Evolutionary conservation across 2,797 vertebrate genomes (phyloP).

Genomic region (Oreochromis grahami): DNA sequence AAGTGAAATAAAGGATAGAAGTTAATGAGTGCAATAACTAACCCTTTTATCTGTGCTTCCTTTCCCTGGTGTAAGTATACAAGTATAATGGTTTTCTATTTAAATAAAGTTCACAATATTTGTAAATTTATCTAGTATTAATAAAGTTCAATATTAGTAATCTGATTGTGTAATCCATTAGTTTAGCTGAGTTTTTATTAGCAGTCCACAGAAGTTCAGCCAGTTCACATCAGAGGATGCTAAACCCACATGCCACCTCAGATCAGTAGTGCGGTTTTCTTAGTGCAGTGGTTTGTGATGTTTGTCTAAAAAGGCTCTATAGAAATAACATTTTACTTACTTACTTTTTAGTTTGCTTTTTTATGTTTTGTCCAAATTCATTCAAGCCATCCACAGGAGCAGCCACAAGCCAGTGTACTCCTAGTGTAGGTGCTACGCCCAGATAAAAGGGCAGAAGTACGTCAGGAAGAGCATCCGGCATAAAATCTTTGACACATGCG

Average conservation of each 20-base stretch:
- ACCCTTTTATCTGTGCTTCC: neutral
- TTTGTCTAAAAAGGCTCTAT: neutral
- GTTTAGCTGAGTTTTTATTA: neutral
- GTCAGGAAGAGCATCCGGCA: neutral
- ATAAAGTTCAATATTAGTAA: neutral
- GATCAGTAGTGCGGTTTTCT: neutral
- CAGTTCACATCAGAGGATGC: neutral
- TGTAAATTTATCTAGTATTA: neutral
- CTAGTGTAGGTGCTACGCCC: neutral
- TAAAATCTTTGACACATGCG: neutral
- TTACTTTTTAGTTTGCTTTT: neutral
- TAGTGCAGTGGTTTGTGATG: neutral
- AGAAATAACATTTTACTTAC: neutral
- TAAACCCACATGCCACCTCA: neutral
- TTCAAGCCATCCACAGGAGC: neutral
- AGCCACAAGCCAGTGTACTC: neutral
- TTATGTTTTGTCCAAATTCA: neutral
- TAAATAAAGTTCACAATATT: neutral
- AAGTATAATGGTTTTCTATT: neutral
- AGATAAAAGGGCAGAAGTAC: neutral
- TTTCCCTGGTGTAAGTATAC: neutral
- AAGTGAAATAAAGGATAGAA: neutral
- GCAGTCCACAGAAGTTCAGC: neutral
- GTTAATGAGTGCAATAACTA: neutral
- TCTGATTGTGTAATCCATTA: neutral